Conservation (phyloP, 1,140 invertebrate genomes). For the Brachionus plicatilis region DNA sequence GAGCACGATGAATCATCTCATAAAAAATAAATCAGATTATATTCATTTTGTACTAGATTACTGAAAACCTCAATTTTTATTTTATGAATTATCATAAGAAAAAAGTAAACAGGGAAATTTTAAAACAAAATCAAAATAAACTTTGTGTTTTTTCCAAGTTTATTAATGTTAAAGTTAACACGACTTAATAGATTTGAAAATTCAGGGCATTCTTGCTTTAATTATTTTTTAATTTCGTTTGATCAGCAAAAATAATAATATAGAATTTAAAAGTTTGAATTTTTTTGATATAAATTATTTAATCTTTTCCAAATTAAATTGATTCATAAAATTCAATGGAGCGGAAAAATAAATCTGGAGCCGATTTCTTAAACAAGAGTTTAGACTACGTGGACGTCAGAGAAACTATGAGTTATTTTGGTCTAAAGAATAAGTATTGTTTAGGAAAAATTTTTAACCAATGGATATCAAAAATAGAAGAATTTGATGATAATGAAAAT, state of each 20-base stretch:
- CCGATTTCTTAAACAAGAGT: not conserved
- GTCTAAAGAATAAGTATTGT: not conserved
- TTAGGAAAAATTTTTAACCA: not conserved
- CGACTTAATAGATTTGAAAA: not conserved
- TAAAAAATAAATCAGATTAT: no score
- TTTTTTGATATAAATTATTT: not conserved
- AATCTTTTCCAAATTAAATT: not conserved
- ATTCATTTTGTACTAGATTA: no score
- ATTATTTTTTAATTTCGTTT: not conserved
- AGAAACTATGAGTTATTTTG: not conserved
- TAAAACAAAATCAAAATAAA: no score
- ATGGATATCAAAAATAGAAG: not conserved
- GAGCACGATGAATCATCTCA: no score
- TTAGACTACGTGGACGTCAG: not conserved
- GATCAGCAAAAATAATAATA: not conserved
- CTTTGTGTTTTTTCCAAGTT: no score
- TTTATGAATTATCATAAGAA: no score
- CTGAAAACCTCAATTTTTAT: no score
- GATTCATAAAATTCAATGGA: not conserved
- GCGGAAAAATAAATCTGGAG: not conserved
- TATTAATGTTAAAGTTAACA: not conserved
- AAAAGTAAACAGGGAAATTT: no score
- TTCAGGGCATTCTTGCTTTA: not conserved
- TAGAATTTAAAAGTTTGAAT: not conserved
- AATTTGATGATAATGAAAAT: not conserved